Conservation (phyloP, 1,140 invertebrate species). For the Caerostris extrusa region DNA sequence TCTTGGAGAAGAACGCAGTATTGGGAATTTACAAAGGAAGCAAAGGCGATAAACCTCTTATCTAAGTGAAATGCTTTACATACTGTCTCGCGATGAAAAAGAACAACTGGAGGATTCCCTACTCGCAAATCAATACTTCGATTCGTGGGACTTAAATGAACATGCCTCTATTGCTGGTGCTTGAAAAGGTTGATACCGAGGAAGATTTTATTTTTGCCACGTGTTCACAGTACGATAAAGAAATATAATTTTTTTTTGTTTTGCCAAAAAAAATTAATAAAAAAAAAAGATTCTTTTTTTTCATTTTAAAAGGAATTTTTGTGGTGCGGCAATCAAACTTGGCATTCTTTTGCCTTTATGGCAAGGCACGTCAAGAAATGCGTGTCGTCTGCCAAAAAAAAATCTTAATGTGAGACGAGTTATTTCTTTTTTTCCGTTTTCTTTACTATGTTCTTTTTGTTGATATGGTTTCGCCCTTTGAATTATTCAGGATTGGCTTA, state of each 20-base stretch:
- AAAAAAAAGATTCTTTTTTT: background rate
- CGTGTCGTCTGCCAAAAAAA: background rate
- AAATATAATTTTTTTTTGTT: background rate
- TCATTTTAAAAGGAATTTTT: background rate
- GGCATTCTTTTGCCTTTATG: background rate
- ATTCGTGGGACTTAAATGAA: background rate
- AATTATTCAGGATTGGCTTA: too few relatives aligned
- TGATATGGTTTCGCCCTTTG: too few relatives aligned
- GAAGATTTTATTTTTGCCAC: background rate
- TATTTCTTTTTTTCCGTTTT: background rate
- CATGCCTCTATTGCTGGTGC: background rate
- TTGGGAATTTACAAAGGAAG: conserved; percentile 7
- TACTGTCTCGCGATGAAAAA: background rate
- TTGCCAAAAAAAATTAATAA: background rate
- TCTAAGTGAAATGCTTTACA: conserved; percentile 35
- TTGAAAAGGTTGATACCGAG: background rate
- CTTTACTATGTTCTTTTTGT: background rate
- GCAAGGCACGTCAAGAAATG: background rate
- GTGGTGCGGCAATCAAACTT: background rate
- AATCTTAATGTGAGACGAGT: background rate
- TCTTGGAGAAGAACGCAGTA: background rate
- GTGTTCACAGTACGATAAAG: background rate
- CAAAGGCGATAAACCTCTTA: conserved; percentile 37
- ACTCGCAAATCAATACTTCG: background rate
- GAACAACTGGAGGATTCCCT: background rate